These are phyloP conservation scores for Piprites chloris DNA, from an alignment of 2,113 vertebrate genomes.

Conservation along the genomic window DNA sequence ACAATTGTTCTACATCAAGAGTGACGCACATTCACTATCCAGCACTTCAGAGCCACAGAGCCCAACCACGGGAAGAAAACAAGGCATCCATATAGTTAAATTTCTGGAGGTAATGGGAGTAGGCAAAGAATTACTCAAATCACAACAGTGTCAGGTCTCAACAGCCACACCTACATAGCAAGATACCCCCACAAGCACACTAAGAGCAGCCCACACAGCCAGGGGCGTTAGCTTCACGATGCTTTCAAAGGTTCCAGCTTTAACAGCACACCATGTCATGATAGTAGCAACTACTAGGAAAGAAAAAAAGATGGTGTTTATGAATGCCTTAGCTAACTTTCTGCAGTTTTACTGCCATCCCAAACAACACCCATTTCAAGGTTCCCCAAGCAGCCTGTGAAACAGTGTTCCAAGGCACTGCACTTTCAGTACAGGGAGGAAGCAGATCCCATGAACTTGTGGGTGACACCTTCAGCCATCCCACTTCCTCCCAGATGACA, in stretches of 20 bases:
- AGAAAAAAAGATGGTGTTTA: background rate
- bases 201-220: background rate
- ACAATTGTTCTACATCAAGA: background rate
- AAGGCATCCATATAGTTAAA: background rate
- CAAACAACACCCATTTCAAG: background rate
- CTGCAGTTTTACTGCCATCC: background rate
- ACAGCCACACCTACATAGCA: background rate
- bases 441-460: background rate
- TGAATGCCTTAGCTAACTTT: background rate
- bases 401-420: background rate
- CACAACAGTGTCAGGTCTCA: background rate
- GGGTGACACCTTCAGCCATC: background rate
- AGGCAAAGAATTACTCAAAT: background rate
- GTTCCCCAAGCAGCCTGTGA: background rate
- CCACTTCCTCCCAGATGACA: background rate
- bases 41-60: background rate
- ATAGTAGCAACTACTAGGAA: background rate
- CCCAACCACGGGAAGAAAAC: background rate
- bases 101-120: background rate
- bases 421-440: background rate
- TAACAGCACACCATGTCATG: background rate
- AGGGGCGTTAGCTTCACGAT: accelerated
- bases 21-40: accelerated
- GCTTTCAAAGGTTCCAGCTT: background rate
- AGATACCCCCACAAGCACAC: background rate